Base-by-base conservation (phyloP, 2,797 vertebrate genomes). In the Pipistrellus nathusii region DNA sequence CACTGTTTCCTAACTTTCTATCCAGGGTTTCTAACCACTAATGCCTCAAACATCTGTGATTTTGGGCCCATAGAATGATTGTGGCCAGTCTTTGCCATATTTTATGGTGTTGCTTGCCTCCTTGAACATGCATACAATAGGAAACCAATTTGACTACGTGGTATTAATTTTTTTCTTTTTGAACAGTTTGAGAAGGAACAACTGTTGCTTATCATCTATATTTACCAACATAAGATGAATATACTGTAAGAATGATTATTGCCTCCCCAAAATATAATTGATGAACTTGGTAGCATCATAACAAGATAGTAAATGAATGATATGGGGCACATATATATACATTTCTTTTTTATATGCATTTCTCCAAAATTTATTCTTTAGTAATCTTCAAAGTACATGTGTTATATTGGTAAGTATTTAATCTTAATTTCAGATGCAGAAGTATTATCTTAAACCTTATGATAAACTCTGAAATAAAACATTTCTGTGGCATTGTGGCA, bases 381-480 rank as follows among this genome's bases (percentile, higher is more conserved):
- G 41, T 44, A 88, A 46, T 78, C 53, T 85, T 92, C 66, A 80
- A 82, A 85, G 35, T 62, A 44, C 13, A 46, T 84, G 20, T 84
- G 18, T 64, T 85, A 1, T 76, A 64, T 32, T 78, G 27, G 83
- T 73, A 68, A 68, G 9, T 89, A 68, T 53, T 93, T 35, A 92
- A 81, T 71, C 73, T 30, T 20, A 78, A 57, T 64, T 94, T 94
- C 62, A 88, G 64, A 48, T 80, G 18, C 18, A 66, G 10, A 88
- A 80, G 73, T 48, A 30, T 27, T 71, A 66, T 73, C 78, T 85
- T 17, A 82, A 73, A 35, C 38, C 14, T 59, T 30, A 51, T 20
- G 9, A 90, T 53, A 85, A 86, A 66, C 32, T 90, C 48, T 57
- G 9, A 35, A 88, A 82, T 80, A 76, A 94, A 91, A 77, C n/a